Evolutionary conservation across 2,113 vertebrate genomes (phyloP).

Genomic region (Daubentonia madagascariensis): DNA sequence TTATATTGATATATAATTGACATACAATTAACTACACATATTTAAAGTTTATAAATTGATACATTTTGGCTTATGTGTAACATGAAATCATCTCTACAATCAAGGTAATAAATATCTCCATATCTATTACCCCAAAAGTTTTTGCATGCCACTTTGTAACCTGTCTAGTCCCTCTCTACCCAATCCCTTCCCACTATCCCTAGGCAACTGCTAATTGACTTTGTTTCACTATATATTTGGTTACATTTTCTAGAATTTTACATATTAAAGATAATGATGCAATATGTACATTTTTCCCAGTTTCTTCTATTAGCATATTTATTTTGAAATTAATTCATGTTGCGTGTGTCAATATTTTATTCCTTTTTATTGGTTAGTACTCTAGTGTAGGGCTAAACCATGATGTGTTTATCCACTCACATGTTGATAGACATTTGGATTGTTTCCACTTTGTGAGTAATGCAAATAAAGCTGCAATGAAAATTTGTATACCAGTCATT

Average conservation of each 20-base stretch:
- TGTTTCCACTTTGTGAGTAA: neutral
- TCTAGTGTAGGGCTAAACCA: neutral
- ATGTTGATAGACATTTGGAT: neutral
- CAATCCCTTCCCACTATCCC: neutral
- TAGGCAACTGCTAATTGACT: neutral
- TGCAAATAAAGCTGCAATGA: neutral
- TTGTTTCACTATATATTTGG: neutral
- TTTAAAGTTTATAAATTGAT: neutral
- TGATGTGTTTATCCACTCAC: neutral
- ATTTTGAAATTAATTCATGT: neutral
- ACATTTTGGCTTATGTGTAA: neutral
- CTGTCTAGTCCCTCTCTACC: neutral
- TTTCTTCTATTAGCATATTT: neutral
- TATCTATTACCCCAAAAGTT: neutral
- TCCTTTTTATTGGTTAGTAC: neutral
- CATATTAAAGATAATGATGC: neutral
- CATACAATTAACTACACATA: neutral
- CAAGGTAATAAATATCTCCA: neutral
- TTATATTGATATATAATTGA: neutral
- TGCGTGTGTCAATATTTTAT: neutral
- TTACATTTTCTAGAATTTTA: neutral
- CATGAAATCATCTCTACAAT: neutral
- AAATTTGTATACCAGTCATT: neutral
- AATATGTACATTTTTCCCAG: neutral
- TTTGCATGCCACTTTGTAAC: neutral